A percentile compares a stretch with the other conserved stretches of the same genome.
Evolutionary conservation across 1,140 invertebrate genomes (phyloP).

Genomic region (Zaprionus kolodkinae): DNA sequence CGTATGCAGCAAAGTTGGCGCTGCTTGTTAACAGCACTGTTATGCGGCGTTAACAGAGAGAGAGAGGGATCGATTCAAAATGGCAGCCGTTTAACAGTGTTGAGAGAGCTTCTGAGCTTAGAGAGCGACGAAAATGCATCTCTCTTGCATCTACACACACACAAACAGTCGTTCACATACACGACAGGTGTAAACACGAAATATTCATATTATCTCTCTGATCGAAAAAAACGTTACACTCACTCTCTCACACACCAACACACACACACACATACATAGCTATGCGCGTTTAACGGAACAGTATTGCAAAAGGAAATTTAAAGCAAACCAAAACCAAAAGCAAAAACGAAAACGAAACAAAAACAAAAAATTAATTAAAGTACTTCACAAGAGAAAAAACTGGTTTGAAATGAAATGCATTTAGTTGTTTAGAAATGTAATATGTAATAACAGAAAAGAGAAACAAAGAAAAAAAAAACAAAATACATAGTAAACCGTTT

Average conservation of each 20-base stretch:
- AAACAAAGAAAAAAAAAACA: constrained; percentile 29
- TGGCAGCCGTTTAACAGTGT: constrained; percentile 5
- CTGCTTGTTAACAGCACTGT: constrained; percentile 16
- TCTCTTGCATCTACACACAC: constrained; percentile 21
- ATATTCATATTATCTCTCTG: background rate
- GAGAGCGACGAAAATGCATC: background rate
- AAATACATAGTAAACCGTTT: constrained; percentile 31
- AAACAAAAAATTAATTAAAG: constrained; percentile 9
- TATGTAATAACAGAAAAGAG: constrained; percentile 15
- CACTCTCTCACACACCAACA: constrained; percentile 11
- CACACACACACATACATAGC: constrained; percentile 30
- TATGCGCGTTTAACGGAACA: constrained; percentile 58
- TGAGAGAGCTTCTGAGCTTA: background rate
- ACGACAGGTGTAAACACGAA: background rate
- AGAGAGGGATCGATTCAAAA: background rate
- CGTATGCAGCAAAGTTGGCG: constrained; percentile 28
- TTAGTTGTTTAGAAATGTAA: constrained; percentile 50
- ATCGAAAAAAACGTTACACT: too few species aligned
- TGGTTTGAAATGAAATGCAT: constrained; percentile 45
- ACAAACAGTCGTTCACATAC: constrained; percentile 17
- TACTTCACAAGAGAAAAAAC: constrained; percentile 25
- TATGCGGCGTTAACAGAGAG: background rate
- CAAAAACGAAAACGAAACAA: constrained; percentile 19
- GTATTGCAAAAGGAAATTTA: constrained; percentile 58
- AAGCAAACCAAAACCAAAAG: constrained; percentile 15